Evolutionary conservation across 2,797 vertebrate genomes (phyloP).

Genomic region (Octomys mimax): DNA sequence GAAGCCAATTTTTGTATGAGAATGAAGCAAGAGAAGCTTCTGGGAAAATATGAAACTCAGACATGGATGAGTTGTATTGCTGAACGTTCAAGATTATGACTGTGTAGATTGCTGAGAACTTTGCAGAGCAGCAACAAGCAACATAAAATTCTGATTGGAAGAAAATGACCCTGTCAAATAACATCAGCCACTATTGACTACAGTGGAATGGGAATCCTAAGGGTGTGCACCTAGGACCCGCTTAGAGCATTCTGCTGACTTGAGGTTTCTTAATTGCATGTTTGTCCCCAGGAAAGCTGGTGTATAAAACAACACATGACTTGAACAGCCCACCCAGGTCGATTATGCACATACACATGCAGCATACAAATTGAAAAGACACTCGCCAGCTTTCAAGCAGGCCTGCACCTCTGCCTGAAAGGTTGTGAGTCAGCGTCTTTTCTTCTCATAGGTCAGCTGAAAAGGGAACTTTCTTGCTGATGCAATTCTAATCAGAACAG

Average conservation of each 20-base stretch:
- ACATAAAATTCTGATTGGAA: neutral
- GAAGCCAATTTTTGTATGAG: neutral
- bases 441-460: slow-evolving; percentile 56
- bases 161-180: neutral
- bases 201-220: neutral
- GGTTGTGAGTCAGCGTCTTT: slow-evolving; percentile 51
- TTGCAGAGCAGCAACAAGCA: neutral
- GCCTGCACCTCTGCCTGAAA: neutral
- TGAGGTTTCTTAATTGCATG: neutral
- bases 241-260: slow-evolving; percentile 46
- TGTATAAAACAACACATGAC: neutral
- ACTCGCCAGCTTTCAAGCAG: slow-evolving; percentile 27
- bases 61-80: neutral
- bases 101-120: neutral
- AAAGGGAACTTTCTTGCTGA: slow-evolving; percentile 70
- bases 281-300: neutral
- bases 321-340: neutral
- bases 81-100: neutral
- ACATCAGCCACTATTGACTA: neutral
- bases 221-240: accelerated
- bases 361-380: neutral
- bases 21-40: neutral
- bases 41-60: neutral
- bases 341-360: neutral
- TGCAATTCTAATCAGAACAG: slow-evolving; percentile 56